Percentiles rank a stretch among this genome's conserved stretches.
Evolutionary conservation across 2,113 vertebrate genomes (phyloP).

Genomic region (Arizona elegans): DNA sequence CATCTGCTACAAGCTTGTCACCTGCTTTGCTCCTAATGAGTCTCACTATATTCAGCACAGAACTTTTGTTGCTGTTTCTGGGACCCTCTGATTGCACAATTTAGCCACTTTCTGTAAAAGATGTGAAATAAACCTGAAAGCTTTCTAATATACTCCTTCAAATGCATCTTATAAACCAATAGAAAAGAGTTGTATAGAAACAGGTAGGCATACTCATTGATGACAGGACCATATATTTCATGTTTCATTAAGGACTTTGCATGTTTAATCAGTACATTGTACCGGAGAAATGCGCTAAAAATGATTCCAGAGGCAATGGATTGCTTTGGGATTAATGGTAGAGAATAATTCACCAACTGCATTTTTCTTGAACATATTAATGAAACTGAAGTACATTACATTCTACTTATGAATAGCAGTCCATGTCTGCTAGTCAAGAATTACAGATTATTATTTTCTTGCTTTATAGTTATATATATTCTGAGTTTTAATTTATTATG

Average conservation of each 20-base stretch:
- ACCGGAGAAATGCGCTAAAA: background rate
- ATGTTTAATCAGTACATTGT: conserved; percentile 3
- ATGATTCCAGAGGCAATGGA: conserved; percentile 15
- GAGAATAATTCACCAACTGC: conserved; percentile 19
- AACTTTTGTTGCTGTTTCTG: conserved; percentile 28
- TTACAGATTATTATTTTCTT: conserved; percentile 40
- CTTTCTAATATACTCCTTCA: conserved; percentile 40
- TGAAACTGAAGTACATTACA: conserved; percentile 38
- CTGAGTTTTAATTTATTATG: conserved; percentile 51
- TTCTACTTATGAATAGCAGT: conserved; percentile 28
- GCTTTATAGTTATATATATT: conserved; percentile 38
- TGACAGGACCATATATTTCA: conserved; percentile 15
- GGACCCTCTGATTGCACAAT: conserved; percentile 19
- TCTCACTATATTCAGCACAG: background rate
- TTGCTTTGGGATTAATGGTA: conserved; percentile 14
- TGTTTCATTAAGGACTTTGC: background rate
- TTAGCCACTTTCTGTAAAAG: conserved; percentile 4
- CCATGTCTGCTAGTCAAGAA: conserved; percentile 25
- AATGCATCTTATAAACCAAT: conserved; percentile 32
- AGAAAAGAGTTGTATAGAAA: conserved; percentile 23
- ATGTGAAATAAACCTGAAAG: conserved; percentile 37
- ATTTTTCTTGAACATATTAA: conserved; percentile 27
- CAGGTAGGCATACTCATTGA: conserved; percentile 18
- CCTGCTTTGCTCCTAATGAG: background rate
- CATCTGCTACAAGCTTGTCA: accelerated